phyloP scores from a whole-genome alignment of 2,888 invertebrate genomes.

The Drosophila koepferae region DNA sequence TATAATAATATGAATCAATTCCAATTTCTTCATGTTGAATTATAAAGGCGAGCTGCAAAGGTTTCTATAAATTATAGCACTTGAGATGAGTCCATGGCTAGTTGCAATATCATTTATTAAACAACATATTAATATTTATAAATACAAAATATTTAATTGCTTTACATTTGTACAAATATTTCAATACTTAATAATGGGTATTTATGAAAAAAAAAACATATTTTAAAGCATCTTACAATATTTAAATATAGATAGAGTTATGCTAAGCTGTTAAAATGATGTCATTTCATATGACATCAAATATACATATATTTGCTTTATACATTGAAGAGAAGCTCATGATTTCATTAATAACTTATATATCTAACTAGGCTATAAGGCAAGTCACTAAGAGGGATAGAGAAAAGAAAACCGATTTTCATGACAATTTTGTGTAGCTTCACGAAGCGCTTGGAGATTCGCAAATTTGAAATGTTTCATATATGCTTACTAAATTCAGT shows the following conservation, averaged over 20 bases:
- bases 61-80: not conserved
- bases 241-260: not conserved
- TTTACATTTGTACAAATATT: conserved; percentile 72
- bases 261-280: conserved; percentile 19
- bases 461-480: conserved; percentile 40
- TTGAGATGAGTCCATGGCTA: not conserved
- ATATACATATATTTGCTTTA: conserved; percentile 35
- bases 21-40: not conserved
- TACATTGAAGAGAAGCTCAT: conserved; percentile 20
- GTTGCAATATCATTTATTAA: conserved; percentile 46
- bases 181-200: conserved; percentile 28
- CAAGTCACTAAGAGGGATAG: conserved; percentile 14
- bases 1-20: too few relatives aligned
- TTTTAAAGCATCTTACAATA: conserved; percentile 11
- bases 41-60: not conserved
- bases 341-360: conserved; percentile 18
- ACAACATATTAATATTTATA: conserved; percentile 41
- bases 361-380: conserved; percentile 19
- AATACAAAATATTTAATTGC: conserved; percentile 53
- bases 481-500: conserved; percentile 74
- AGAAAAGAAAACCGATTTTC: conserved; percentile 36
- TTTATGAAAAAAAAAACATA: conserved; percentile 28
- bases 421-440: conserved; percentile 29
- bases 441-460: conserved; percentile 43
- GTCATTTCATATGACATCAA: conserved; percentile 43